phyloP scores from a whole-genome alignment of 2,797 vertebrate genomes.

The Acipenser ruthenus region DNA sequence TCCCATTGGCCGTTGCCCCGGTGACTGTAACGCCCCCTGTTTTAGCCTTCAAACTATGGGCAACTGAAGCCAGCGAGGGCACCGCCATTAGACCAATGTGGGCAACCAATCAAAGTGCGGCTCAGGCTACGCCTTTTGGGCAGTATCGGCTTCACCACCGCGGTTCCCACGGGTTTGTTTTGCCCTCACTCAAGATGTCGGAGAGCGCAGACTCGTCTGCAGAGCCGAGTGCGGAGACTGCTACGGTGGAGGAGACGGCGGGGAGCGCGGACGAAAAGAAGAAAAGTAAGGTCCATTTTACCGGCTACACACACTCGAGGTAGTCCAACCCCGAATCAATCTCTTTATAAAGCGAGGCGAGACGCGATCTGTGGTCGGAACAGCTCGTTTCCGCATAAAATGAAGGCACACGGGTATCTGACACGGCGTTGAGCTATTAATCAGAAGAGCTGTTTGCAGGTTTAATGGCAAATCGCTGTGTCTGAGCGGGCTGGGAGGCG shows the following conservation, averaged over 20 bases:
- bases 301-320: neutral
- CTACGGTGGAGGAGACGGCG: slow-evolving; percentile 44
- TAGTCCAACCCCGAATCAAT: neutral
- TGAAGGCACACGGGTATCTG: slow-evolving; percentile 2
- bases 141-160: neutral
- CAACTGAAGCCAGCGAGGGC: too few species aligned
- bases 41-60: too few species aligned
- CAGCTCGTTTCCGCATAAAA: neutral
- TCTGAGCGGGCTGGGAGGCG: too few species aligned
- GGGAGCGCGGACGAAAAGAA: slow-evolving; percentile 57
- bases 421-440: slow-evolving; percentile 23
- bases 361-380: neutral
- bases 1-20: too few species aligned
- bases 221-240: slow-evolving; percentile 39
- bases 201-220: slow-evolving; percentile 60
- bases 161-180: neutral
- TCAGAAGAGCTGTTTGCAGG: too few species aligned
- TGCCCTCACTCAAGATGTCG: slow-evolving; percentile 51
- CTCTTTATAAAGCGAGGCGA: neutral
- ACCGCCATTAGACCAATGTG: too few species aligned
- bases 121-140: neutral
- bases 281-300: slow-evolving; percentile 52
- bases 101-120: too few species aligned
- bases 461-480: too few species aligned
- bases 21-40: too few species aligned